Base-by-base conservation (phyloP, 2,113 vertebrate genomes). In the Nematolebias whitei region DNA sequence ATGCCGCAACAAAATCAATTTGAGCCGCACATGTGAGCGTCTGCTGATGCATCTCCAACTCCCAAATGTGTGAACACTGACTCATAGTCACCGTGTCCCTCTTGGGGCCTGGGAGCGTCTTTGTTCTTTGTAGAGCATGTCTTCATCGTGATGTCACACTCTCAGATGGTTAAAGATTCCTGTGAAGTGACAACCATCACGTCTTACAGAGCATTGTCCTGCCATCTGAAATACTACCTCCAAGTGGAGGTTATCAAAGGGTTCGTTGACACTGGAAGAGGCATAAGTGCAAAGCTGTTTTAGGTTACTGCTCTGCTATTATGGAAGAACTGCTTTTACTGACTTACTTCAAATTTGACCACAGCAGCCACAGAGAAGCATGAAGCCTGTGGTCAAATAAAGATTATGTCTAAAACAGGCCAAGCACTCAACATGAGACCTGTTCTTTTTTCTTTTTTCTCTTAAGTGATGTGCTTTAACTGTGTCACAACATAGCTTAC, bases 71-170 rank as follows among this genome's bases (percentile, higher is more conserved):
- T 49, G 8, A 11, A 58, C 58, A 62, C 51, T 87, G 83, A 86
- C 55, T 88, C 76, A 85, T 78, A 32, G 55, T 69, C 63, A 73
- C 79, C 74, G 72, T 68, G 73, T 79, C 70, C 73, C 64, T 83
- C 69, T 49, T 23, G 74, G 57, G 64, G 70, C 74, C 69, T 40
- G 48, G 67, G 49, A 51, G 51, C 48, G 45, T 15, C 75, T 87
- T 85, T 89, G 85, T 88, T 86, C 79, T 89, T 87, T 77, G 78
- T 65, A 85, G 79, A 58, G 73, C 80, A 87, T 86, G 53, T 81
- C 81, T 71, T 78, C 55, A 26, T 67, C 54, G 57, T 80, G 70
- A 88, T 83, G 85, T 86, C 85, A 86, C 76, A 40, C 75, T 63
- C 83, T 70, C 53, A 63, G 49, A 66, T 64, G 59, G 65, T 76